Evolutionary conservation across 2,888 invertebrate genomes (phyloP), one percentile per base, ranked within the genome.

Genomic region (Eristalis arbustorum): DNA sequence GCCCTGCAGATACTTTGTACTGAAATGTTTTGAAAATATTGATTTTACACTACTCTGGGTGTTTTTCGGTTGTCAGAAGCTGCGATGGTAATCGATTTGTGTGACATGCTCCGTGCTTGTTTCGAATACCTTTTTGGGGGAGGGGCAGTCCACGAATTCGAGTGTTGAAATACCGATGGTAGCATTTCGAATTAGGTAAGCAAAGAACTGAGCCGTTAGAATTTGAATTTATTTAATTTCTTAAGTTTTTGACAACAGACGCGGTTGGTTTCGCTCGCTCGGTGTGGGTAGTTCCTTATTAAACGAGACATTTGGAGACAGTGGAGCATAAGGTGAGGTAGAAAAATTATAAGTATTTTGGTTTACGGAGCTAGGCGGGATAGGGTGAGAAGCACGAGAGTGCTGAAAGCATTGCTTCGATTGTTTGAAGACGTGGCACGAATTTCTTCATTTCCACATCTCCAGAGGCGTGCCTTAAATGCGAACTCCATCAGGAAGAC

Each of bases 21-120:
- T 76, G 28, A 28, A 42, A 72, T 77, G 74, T 82, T 77, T 82
- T 74, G 82, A 62, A 81, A 82, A 71, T 85, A 85, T 85, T 85
- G 85, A 85, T 85, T 85, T 82, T 66, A 85, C 77, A 77, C 49
- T 62, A 66, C 40, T 37, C 37, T 42, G 25, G 61, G 63, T 25
- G 1, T 42, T 23, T 25, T 22, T 56, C 1, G 71, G 74, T 61
- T 67, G 71, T 74, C 69, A 74, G 31, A 22, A 23, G 68, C 64
- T 59, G 10, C 31, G 57, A 37, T 63, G 57, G 22, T 68, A 77
- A 85, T 85, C 77, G 85, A 85, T 85, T 85, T 68, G 49, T 23
- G 25, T 64, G 68, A 66, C 73, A 81, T 66, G 64, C 25, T 64
- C 34, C n/a, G 59, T 68, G 31, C 31, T 40, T 2, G 10, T 56